Base-by-base conservation (phyloP, 2,113 vertebrate genomes). In the Eidolon helvum region DNA sequence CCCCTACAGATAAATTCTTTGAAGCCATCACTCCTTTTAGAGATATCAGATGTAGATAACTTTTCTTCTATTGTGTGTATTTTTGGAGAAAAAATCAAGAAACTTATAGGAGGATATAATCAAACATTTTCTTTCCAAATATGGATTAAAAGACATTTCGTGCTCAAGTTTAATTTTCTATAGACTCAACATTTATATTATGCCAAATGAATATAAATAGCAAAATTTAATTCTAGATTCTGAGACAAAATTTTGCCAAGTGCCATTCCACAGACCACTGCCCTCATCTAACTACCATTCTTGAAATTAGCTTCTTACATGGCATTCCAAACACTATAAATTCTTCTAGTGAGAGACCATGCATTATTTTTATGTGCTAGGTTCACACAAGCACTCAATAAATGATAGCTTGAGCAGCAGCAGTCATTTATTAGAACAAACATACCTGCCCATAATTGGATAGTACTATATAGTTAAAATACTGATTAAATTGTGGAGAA, bases 151-250 rank as follows among this genome's bases (percentile, higher is more conserved):
- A 71, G 21, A 63, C 12, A 77, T 72, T 91, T 75, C 84, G 38
- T 78, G 45, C 11, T 87, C 9, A 90, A 84, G 24, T 63, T 74
- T 38, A 48, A 18, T 35, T 87, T 89, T 90, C 66, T 86, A 68
- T 71, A 57, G 21, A 77, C 22, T 90, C 50, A 83, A 87, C 10
- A 69, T 87, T 50, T 71, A 65, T 0, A n/a, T 61, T 66, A 68
- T 48, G 50, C 10, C 30, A 69, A 61, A 59, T 50, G 16, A 33
- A 68, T 78, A 19, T 55, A 80, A 94, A 74, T 45, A 66, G 48
- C 33, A 79, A 92, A 66, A 66, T 83, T 87, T 83, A 93, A 94
- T 77, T 91, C 59, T 83, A 63, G 35, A n/a, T 93, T 69, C 12
- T 33, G 63, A 90, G 91, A 88, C 61, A 85, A 66, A 92, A 85